phyloP scores from a whole-genome alignment of 2,888 invertebrate genomes.

The Hofmannophila pseudospretella region DNA sequence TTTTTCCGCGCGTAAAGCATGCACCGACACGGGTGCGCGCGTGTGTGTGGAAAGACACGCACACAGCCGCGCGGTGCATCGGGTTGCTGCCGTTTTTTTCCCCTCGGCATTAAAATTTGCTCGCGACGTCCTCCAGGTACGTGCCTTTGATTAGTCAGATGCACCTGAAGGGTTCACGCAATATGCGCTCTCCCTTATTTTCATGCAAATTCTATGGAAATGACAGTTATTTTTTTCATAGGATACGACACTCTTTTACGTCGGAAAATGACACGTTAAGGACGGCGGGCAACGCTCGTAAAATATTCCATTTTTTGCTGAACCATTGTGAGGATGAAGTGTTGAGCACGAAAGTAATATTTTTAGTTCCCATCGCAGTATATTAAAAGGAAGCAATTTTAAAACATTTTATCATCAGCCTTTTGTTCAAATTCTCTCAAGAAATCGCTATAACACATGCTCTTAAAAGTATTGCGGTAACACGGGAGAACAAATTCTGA shows the following conservation, averaged over 20 bases:
- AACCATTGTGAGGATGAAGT: too few species aligned
- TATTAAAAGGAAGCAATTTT: constrained; percentile 39
- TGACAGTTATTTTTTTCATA: background rate
- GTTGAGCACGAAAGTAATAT: constrained; percentile 14
- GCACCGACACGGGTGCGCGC: constrained; percentile 58
- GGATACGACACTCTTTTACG: constrained; percentile 2
- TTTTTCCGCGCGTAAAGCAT: constrained; percentile 79
- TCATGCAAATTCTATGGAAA: constrained; percentile 8
- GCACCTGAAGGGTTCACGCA: constrained; percentile 54
- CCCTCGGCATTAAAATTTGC: constrained; percentile 59
- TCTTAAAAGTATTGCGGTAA: constrained; percentile 56
- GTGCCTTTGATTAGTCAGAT: constrained; percentile 53
- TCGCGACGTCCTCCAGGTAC: constrained; percentile 36
- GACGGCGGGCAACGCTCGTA: constrained; percentile 21
- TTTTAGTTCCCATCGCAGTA: constrained; percentile 1
- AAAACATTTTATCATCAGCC: constrained; percentile 47
- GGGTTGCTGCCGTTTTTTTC: constrained; percentile 65
- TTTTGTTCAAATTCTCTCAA: constrained; percentile 47
- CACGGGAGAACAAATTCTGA: constrained; percentile 35
- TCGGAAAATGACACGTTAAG: constrained; percentile 11
- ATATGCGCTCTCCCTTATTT: constrained; percentile 16
- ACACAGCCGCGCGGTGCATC: constrained; percentile 49
- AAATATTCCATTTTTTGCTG: constrained; percentile 6
- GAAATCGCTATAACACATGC: constrained; percentile 49
- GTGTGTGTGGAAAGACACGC: constrained; percentile 45